A percentile compares a stretch with the other conserved stretches of the same genome.
Evolutionary conservation across 2,888 invertebrate genomes (phyloP).

Genomic region (Polyommatus iphigenia): DNA sequence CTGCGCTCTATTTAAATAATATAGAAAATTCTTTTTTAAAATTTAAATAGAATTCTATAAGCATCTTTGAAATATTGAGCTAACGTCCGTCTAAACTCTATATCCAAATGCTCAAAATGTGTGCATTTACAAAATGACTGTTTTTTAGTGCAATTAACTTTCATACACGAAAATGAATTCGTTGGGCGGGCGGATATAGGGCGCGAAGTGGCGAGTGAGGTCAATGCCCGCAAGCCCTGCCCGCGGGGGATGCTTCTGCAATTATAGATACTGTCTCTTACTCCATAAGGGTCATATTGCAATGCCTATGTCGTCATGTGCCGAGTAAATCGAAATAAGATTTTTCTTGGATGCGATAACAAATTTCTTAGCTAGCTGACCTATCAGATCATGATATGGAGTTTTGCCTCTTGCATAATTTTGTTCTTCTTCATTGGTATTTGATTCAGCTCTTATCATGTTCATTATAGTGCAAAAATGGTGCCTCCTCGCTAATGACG

Average conservation of each 20-base stretch:
- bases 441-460: neutral
- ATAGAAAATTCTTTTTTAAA: too few relatives aligned
- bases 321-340: neutral
- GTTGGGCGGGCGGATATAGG: slow-evolving; percentile 72
- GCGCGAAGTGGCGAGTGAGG: slow-evolving; percentile 75
- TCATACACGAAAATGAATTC: slow-evolving; percentile 42
- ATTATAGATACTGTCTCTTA: slow-evolving; percentile 64
- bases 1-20: slow-evolving; percentile 36
- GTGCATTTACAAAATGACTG: neutral
- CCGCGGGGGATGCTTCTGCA: slow-evolving; percentile 70
- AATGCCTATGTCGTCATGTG: slow-evolving; percentile 30
- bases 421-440: neutral
- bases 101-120: neutral
- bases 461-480: neutral
- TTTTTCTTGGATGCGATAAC: neutral
- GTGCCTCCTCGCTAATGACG: neutral
- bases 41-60: too few relatives aligned
- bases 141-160: slow-evolving; percentile 27
- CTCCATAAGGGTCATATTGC: slow-evolving; percentile 13
- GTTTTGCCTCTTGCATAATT: neutral
- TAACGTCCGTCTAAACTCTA: too few relatives aligned
- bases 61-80: too few relatives aligned
- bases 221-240: slow-evolving; percentile 74
- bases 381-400: neutral
- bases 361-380: neutral